Base-by-base conservation (phyloP, 2,888 invertebrate genomes). In the Drosophila prostipennis region DNA sequence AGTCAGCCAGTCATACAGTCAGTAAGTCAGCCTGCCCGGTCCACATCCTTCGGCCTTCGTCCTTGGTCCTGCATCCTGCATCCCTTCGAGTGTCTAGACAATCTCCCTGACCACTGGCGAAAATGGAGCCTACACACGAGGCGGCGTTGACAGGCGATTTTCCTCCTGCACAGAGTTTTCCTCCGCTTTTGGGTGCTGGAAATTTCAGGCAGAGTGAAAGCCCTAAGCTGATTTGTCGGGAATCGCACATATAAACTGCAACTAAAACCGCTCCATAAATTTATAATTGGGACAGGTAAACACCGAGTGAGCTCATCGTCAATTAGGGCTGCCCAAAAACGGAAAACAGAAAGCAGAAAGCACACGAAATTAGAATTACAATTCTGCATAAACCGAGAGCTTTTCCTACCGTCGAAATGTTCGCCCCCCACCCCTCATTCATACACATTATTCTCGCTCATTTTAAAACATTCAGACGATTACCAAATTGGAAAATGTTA, bases 401-500 rank as follows among this genome's bases (percentile, higher is more conserved):
- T 29, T 29, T 29, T 29, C 29, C 29, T 5, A 34, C 11, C 34
- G 34, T 11, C 34, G 34, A 34, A 34, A 34, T n/a, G n/a, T n/a
- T n/a, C n/a, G n/a, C n/a, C n/a, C n/a, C n/a, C n/a, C n/a, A n/a
- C n/a, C n/a, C n/a, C 19, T 10, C 11, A 19, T 14, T 5, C 29
- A 8, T 23, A 32, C n/a, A 26, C 64, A 19, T 45, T 39, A 65
- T 46, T 46, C 26, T 13, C 11, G 19, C 52, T 52, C 64, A 52
- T 65, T 52, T 59, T 26, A 8, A 32, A 69, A 53, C 51, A 69
- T 65, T 65, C 45, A 16, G 65, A 29, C 67, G 65, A 65, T 65
- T 65, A 53, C 52, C 45, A 65, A 65, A 65, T 65, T 65, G 65
- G 65, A 65, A 65, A 64, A 65, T 65, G 67, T 65, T 65, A 65